These are phyloP conservation scores for Zaprionus lineosus DNA, from an alignment of 2,888 invertebrate genomes.

Conservation along the genomic window DNA sequence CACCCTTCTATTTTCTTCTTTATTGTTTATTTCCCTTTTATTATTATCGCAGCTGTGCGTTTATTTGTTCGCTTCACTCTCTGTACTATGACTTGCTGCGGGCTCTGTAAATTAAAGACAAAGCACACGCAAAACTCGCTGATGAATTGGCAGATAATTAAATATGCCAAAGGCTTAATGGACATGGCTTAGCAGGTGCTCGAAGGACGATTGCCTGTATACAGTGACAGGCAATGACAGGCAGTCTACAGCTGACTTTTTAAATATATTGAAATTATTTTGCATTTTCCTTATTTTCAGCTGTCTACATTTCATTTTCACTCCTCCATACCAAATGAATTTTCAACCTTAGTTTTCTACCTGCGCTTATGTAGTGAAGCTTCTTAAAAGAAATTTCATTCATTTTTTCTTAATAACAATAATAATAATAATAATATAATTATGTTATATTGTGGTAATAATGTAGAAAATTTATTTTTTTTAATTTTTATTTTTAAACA, in stretches of 20 bases:
- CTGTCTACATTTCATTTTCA: too few species aligned
- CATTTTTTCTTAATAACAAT: too few species aligned
- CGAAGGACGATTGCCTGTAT: constrained; percentile 1
- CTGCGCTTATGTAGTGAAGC: too few species aligned
- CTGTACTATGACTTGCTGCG: constrained; percentile 35
- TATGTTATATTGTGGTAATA: too few species aligned
- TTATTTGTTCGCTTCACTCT: constrained; percentile 20
- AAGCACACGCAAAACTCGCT: constrained; percentile 27
- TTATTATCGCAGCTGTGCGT: constrained; percentile 56
- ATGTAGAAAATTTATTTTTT: too few species aligned
- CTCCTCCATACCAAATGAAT: too few species aligned
- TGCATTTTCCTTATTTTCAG: too few species aligned
- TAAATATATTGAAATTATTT: constrained; percentile 29
- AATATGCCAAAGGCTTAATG: constrained; percentile 48
- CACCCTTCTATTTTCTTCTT: constrained; percentile 25
- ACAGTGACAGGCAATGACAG: constrained; percentile 2
- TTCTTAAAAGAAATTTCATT: too few species aligned
- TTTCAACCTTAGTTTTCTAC: too few species aligned
- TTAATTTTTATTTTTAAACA: too few species aligned
- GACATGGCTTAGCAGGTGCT: constrained; percentile 9
- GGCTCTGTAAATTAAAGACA: constrained; percentile 43
- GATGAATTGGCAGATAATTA: constrained; percentile 63
- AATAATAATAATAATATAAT: too few species aligned
- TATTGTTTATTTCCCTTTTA: constrained; percentile 72
- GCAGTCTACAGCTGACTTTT: constrained; percentile 3